phyloP scores from a whole-genome alignment of 2,888 invertebrate species.

The Himalopsyche anomala region DNA sequence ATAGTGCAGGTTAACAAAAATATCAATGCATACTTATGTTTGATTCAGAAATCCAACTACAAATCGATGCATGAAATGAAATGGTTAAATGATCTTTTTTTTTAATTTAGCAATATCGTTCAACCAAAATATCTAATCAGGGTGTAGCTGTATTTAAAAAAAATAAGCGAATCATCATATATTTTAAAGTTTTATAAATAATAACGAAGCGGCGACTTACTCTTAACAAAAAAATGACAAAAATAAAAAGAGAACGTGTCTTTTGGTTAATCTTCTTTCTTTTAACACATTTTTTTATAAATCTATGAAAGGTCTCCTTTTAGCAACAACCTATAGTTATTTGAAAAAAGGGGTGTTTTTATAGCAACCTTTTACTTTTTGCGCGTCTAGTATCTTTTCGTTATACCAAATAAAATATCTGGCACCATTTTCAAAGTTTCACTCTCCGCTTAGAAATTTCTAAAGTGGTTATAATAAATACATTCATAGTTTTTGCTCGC shows the following conservation, averaged over 20 bases:
- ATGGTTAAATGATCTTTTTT: too few relatives aligned
- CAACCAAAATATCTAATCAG: too few relatives aligned
- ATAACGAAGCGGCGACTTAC: neutral
- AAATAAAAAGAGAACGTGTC: slow-evolving; percentile 2
- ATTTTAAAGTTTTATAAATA: neutral
- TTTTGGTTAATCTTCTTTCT: neutral
- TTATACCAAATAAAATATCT: neutral
- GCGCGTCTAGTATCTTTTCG: neutral
- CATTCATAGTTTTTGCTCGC: neutral
- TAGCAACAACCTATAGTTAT: neutral
- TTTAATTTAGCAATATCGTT: too few relatives aligned
- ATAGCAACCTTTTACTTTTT: slow-evolving; percentile 4
- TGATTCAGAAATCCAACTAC: too few relatives aligned
- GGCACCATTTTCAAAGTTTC: neutral
- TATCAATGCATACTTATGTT: too few relatives aligned
- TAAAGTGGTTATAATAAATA: neutral
- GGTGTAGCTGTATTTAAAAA: too few relatives aligned
- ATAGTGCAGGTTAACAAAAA: too few relatives aligned
- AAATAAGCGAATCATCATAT: too few relatives aligned
- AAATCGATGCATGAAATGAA: too few relatives aligned
- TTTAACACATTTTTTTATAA: neutral
- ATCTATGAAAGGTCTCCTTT: neutral
- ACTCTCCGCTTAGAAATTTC: neutral
- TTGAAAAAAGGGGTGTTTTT: neutral
- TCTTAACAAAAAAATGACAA: neutral